Percentiles rank a stretch among this genome's conserved stretches.
These are phyloP conservation scores for Fregetta grallaria DNA, from an alignment of 2,113 vertebrate species.

Conservation along the genomic window DNA sequence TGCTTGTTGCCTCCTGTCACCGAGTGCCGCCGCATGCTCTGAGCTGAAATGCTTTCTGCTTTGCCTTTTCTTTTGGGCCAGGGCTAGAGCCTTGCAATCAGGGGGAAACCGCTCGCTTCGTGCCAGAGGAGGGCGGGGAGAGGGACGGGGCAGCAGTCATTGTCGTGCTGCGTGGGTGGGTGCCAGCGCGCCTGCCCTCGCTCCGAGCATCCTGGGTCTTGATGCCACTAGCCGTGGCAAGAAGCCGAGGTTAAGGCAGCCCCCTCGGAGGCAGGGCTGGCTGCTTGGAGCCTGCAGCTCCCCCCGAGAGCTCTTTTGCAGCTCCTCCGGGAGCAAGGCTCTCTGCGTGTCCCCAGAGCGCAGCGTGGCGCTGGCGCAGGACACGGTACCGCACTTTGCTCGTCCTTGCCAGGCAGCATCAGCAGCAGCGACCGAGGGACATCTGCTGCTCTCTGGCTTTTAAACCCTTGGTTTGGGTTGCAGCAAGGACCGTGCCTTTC, in stretches of 20 bases:
- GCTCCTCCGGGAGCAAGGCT: neutral
- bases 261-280: neutral
- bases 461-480: neutral
- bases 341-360: rapidly evolving
- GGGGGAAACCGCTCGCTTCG: rapidly evolving
- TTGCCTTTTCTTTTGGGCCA: neutral
- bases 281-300: neutral
- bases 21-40: rapidly evolving
- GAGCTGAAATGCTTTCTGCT: neutral
- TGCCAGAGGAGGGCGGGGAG: neutral
- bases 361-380: neutral
- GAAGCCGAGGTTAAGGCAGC: neutral
- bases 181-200: rapidly evolving
- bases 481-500: neutral
- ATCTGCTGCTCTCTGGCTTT: neutral
- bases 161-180: neutral
- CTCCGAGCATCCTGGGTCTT: neutral
- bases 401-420: rapidly evolving
- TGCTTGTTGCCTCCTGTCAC: neutral
- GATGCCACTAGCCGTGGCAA: rapidly evolving
- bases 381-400: rapidly evolving
- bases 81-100: neutral
- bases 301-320: neutral
- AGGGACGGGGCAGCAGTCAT: neutral
- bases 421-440: neutral